These are phyloP conservation scores for Zosterops pallidus DNA, from an alignment of 2,113 vertebrate genomes.

Conservation along the genomic window DNA sequence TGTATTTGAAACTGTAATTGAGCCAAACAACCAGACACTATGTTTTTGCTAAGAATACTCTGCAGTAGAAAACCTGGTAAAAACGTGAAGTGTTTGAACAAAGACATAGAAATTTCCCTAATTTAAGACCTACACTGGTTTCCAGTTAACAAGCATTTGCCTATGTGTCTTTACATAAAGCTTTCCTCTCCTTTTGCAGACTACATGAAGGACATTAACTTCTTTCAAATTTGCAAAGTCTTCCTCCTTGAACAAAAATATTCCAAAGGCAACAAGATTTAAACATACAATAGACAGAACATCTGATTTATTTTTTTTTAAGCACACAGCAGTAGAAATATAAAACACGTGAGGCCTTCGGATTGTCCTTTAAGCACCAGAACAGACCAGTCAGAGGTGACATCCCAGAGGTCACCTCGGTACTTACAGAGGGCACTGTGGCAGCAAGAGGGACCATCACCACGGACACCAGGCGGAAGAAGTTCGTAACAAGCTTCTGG, in stretches of 20 bases:
- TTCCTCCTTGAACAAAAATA: neutral
- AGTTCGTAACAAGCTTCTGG: conserved; percentile 76
- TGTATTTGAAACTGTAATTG: neutral
- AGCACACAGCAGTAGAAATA: neutral
- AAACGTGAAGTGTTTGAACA: neutral
- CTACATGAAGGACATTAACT: neutral
- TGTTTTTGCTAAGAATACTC: neutral
- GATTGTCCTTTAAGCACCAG: neutral
- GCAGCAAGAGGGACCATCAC: conserved; percentile 91
- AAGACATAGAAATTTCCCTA: neutral
- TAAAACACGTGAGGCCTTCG: rapidly evolving
- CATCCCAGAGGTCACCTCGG: rapidly evolving
- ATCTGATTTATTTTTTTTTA: neutral
- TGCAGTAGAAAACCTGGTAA: neutral
- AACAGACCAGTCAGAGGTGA: rapidly evolving
- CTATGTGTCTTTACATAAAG: rapidly evolving
- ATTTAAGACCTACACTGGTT: neutral
- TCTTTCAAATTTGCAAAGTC: neutral
- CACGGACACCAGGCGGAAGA: conserved; percentile 78
- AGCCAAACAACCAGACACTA: neutral
- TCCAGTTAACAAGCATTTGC: neutral
- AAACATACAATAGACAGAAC: rapidly evolving
- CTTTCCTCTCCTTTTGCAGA: neutral
- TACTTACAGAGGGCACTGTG: conserved; percentile 87
- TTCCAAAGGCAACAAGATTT: neutral